These are phyloP conservation scores for Scaptodrosophila lebanonensis DNA, from an alignment of 1,140 invertebrate genomes.

Conservation along the genomic window DNA sequence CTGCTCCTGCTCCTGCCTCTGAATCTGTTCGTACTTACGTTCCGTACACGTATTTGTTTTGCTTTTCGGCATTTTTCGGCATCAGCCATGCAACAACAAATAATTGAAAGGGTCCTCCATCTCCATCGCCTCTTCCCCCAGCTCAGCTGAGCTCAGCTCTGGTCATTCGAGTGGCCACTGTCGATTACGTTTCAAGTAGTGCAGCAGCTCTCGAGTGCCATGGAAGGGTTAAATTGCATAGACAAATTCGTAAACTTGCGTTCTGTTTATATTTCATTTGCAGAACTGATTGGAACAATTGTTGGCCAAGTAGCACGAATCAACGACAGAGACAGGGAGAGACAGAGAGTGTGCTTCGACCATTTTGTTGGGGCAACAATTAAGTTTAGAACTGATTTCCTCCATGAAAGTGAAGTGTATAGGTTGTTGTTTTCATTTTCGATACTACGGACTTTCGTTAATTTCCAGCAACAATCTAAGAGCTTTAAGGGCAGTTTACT, in stretches of 20 bases:
- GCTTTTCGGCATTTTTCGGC: constrained; percentile 59
- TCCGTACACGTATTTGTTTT: constrained; percentile 71
- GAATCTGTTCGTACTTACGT: constrained; percentile 13
- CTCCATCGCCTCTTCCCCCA: background rate
- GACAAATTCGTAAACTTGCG: constrained; percentile 52
- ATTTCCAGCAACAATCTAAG: no score
- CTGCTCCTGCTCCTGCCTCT: constrained; percentile 21
- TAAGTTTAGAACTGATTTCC: no score
- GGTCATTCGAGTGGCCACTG: constrained; percentile 71
- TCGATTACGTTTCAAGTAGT: constrained; percentile 71
- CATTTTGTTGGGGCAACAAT: no score
- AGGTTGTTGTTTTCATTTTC: no score
- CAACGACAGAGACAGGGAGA: no score
- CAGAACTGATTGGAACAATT: constrained; percentile 58
- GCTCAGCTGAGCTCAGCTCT: constrained; percentile 22
- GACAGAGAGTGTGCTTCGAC: no score
- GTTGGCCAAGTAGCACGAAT: no score
- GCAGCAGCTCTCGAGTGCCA: constrained; percentile 13
- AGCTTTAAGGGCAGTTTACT: no score
- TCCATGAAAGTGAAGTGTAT: no score
- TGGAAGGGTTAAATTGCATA: constrained; percentile 59
- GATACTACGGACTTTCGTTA: no score
- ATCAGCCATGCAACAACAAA: constrained; percentile 49
- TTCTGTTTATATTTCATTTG: constrained; percentile 69
- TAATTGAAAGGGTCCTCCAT: constrained; percentile 66